phyloP scores from a whole-genome alignment of 2,888 invertebrate genomes.

The Muschampia plurimacula region DNA sequence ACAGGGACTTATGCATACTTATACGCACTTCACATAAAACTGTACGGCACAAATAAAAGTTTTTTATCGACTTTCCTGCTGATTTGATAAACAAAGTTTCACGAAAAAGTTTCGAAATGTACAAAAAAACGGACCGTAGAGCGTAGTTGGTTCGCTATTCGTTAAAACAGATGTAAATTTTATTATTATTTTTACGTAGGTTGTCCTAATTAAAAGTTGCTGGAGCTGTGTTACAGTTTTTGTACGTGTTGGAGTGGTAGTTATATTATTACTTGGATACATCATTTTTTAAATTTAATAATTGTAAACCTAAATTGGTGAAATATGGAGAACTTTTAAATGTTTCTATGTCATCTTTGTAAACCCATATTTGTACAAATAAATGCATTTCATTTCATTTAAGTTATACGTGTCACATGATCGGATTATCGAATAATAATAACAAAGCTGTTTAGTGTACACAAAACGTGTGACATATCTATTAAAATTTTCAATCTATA shows the following conservation, averaged over 20 bases:
- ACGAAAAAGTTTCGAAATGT: constrained; percentile 19
- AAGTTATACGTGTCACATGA: too few relatives aligned
- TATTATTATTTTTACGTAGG: constrained; percentile 22
- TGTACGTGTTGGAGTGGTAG: not conserved
- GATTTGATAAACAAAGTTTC: constrained; percentile 38
- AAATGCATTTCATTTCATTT: too few relatives aligned
- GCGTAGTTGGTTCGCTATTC: constrained; percentile 19
- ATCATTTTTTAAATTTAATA: too few relatives aligned
- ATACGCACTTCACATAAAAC: constrained; percentile 53
- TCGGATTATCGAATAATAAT: too few relatives aligned
- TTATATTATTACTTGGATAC: not conserved
- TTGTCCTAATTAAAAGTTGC: constrained; percentile 20
- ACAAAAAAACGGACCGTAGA: constrained; percentile 15
- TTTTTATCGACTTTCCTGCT: constrained; percentile 34
- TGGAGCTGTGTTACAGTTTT: not conserved
- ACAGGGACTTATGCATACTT: constrained; percentile 56
- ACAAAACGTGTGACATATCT: too few relatives aligned
- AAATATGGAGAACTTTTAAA: too few relatives aligned
- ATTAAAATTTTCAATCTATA: too few relatives aligned
- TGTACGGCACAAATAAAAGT: constrained; percentile 45
- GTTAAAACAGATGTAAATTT: constrained; percentile 34
- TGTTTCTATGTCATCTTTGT: too few relatives aligned
- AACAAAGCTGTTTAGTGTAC: too few relatives aligned
- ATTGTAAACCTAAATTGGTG: too few relatives aligned
- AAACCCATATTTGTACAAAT: too few relatives aligned